These are phyloP conservation scores for Bombycilla garrulus DNA, from an alignment of 2,113 vertebrate species.

Conservation along the genomic window DNA sequence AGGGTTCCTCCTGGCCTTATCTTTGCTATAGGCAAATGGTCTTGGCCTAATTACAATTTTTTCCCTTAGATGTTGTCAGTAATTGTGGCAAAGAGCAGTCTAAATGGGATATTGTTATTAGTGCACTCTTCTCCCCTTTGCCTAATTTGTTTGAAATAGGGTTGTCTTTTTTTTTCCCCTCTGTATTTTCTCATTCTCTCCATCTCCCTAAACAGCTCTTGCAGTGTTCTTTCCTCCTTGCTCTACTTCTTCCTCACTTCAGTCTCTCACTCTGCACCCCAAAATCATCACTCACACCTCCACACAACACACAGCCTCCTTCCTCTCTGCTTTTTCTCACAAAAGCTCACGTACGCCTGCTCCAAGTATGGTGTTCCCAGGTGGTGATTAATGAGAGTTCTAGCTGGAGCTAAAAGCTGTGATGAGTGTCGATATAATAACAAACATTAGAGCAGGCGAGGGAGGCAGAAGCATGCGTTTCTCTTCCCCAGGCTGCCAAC, in stretches of 20 bases:
- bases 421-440: neutral
- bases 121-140: neutral
- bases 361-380: slow-evolving; percentile 9
- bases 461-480: neutral
- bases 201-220: neutral
- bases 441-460: neutral
- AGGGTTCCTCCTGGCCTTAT: neutral
- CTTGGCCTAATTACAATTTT: slow-evolving; percentile 1
- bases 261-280: slow-evolving; percentile 52
- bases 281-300: slow-evolving; percentile 47
- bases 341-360: neutral
- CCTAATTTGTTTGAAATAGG: neutral
- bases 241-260: slow-evolving; percentile 9
- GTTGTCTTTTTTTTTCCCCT: neutral
- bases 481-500: neutral
- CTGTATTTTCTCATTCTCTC: neutral
- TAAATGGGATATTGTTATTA: neutral
- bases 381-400: slow-evolving; percentile 41
- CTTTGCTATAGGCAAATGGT: neutral
- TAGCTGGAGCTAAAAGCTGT: slow-evolving; percentile 21
- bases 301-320: neutral
- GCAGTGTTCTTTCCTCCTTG: neutral
- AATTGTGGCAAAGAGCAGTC: neutral
- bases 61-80: neutral
- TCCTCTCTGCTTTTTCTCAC: neutral